phyloP scores from a whole-genome alignment of 2,888 invertebrate species.

The Automeris io region DNA sequence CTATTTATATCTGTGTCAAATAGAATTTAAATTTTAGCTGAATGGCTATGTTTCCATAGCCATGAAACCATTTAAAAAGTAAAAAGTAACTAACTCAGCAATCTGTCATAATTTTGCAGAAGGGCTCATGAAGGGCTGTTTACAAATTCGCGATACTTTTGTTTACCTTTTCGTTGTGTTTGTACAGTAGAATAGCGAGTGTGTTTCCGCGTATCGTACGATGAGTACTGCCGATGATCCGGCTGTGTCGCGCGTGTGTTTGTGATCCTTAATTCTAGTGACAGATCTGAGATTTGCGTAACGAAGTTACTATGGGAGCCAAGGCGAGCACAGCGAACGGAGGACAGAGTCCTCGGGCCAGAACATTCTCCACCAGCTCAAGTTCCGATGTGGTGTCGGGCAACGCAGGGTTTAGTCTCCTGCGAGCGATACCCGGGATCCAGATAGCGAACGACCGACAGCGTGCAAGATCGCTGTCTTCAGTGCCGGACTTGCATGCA shows the following conservation, averaged over 20 bases:
- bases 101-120: conserved; percentile 73
- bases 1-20: too few relatives aligned
- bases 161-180: conserved; percentile 50
- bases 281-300: conserved; percentile 66
- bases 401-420: conserved; percentile 80
- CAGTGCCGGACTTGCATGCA: conserved; percentile 85
- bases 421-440: conserved; percentile 83
- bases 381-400: conserved; percentile 80
- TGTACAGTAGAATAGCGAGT: conserved; percentile 32
- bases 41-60: background rate
- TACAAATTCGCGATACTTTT: conserved; percentile 61
- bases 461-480: conserved; percentile 88
- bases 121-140: conserved; percentile 71
- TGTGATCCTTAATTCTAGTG: conserved; percentile 54
- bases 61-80: background rate
- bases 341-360: conserved; percentile 84
- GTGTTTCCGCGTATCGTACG: conserved; percentile 45
- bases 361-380: conserved; percentile 86
- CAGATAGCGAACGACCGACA: conserved; percentile 87
- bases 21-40: background rate
- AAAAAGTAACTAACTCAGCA: conserved; percentile 2
- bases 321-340: conserved; percentile 89
- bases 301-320: conserved; percentile 84
- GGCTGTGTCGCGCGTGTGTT: conserved; percentile 59
- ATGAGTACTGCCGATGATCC: conserved; percentile 70